Conservation (phyloP, 2,888 invertebrate species). For the Agrochola macilenta region DNA sequence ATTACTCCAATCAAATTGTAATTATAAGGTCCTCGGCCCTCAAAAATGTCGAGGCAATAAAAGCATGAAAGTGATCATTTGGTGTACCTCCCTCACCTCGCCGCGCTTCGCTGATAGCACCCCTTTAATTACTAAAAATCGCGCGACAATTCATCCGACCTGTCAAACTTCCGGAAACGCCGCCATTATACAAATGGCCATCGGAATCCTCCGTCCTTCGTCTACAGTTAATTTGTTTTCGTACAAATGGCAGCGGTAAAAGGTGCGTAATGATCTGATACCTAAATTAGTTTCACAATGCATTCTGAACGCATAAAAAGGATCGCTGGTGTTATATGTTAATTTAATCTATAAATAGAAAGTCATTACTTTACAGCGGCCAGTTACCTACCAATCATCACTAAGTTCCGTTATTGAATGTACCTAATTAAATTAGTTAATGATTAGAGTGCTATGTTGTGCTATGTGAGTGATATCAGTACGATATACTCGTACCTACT, state of each 20-base stretch:
- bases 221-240: conserved; percentile 85
- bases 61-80: conserved; percentile 54
- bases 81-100: conserved; percentile 34
- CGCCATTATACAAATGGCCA: conserved; percentile 83
- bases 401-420: not conserved
- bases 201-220: conserved; percentile 73
- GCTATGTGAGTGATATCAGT: too few relatives aligned
- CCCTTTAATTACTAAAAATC: conserved; percentile 89
- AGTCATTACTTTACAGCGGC: not conserved
- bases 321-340: conserved; percentile 42
- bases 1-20: conserved; percentile 45
- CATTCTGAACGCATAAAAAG: not conserved
- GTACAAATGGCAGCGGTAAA: conserved; percentile 82
- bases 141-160: conserved; percentile 88
- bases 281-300: conserved; percentile 28
- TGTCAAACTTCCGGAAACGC: conserved; percentile 85
- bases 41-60: conserved; percentile 52
- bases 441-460: not conserved
- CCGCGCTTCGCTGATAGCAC: conserved; percentile 51
- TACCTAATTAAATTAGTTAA: not conserved
- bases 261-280: conserved; percentile 81
- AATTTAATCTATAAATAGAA: not conserved
- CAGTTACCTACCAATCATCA: not conserved
- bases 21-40: conserved; percentile 39
- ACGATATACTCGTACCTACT: too few relatives aligned